These are phyloP conservation scores for Pelochelys cantorii DNA, from an alignment of 2,797 vertebrate genomes.

Conservation along the genomic window DNA sequence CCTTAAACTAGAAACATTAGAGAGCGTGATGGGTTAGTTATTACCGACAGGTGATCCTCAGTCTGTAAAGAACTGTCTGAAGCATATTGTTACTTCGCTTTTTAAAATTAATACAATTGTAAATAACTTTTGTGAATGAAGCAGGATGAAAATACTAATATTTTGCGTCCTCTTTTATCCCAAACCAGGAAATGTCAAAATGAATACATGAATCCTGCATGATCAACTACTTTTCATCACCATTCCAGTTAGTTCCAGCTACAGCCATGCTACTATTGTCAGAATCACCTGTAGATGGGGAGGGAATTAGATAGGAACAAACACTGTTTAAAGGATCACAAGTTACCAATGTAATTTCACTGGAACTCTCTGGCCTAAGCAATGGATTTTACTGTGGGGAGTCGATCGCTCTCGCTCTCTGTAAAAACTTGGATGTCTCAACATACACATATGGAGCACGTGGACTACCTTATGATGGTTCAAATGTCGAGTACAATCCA, in stretches of 20 bases:
- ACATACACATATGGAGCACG: neutral
- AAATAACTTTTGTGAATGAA: neutral
- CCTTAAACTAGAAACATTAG: neutral
- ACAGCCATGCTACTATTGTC: neutral
- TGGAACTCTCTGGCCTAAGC: neutral
- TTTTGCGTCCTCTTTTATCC: neutral
- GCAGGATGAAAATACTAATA: neutral
- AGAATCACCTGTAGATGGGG: neutral
- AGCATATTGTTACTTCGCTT: neutral
- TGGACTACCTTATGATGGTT: neutral
- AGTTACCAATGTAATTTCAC: neutral
- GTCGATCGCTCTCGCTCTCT: neutral
- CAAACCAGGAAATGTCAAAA: neutral
- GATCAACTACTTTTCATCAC: fast-evolving
- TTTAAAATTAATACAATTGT: neutral
- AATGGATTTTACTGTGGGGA: neutral
- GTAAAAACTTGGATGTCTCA: neutral
- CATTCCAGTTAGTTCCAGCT: neutral
- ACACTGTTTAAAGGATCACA: neutral
- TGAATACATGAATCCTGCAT: neutral
- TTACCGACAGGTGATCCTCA: neutral
- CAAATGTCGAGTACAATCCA: neutral
- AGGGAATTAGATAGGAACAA: neutral
- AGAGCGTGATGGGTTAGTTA: neutral
- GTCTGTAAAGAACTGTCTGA: neutral